Conservation (phyloP, 2,113 vertebrate species). For the Rhinoptilus africanus region DNA sequence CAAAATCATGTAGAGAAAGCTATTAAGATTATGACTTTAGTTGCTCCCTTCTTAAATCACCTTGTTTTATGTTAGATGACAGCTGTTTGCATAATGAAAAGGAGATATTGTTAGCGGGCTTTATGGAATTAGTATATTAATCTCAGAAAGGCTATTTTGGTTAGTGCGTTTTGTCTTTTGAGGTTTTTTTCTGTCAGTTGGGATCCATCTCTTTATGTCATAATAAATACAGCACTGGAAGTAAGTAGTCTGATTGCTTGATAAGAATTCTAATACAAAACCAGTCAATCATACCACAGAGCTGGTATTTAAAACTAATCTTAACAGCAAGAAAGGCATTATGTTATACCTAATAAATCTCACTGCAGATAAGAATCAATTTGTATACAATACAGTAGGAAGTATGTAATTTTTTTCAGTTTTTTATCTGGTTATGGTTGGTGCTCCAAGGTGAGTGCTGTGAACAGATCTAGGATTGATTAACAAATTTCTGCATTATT, state of each 20-base stretch:
- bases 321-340: not conserved
- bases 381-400: not conserved
- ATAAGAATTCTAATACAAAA: not conserved
- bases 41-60: not conserved
- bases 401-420: not conserved
- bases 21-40: not conserved
- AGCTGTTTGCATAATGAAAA: slow-evolving; percentile 1
- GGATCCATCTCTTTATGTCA: not conserved
- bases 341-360: not conserved
- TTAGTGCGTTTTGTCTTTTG: not conserved
- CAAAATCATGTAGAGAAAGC: not conserved
- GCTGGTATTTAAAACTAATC: not conserved
- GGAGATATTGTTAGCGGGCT: not conserved
- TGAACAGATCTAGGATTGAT: not conserved
- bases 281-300: not conserved
- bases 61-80: slow-evolving; percentile 3
- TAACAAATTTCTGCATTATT: not conserved
- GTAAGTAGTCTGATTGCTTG: not conserved
- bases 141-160: slow-evolving; percentile 4
- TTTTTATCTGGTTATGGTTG: not conserved
- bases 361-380: not conserved
- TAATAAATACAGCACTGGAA: not conserved
- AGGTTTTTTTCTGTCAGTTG: not conserved
- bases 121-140: slow-evolving; percentile 25
- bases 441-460: not conserved